Evolutionary conservation across 2,113 vertebrate genomes (phyloP).

Genomic region (Elephantulus edwardii): DNA sequence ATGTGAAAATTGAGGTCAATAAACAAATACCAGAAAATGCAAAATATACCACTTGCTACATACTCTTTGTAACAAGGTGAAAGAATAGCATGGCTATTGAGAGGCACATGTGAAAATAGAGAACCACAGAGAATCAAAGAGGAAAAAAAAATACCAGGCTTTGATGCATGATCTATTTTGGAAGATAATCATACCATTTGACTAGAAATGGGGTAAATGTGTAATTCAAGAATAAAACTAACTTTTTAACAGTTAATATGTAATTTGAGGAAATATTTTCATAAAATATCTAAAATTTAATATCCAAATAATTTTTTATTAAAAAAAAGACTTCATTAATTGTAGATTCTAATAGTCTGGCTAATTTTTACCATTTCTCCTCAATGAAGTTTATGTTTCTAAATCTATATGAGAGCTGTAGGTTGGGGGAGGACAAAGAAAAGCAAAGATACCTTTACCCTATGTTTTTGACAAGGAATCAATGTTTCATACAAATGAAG

Average conservation of each 20-base stretch:
- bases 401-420: neutral
- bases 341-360: neutral
- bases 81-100: neutral
- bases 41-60: neutral
- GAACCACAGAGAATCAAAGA: neutral
- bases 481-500: neutral
- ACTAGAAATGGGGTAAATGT: neutral
- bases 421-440: neutral
- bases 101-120: neutral
- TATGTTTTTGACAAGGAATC: neutral
- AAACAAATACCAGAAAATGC: neutral
- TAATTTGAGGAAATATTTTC: conserved; percentile 25
- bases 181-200: neutral
- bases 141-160: neutral
- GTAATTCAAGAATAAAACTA: neutral
- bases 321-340: neutral
- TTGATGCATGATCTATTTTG: neutral
- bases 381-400: neutral
- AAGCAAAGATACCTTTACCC: neutral
- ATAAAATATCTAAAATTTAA: neutral
- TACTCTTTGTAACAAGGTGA: neutral
- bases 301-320: neutral
- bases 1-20: neutral
- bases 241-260: neutral
- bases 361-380: neutral